Evolutionary conservation across 2,797 vertebrate genomes (phyloP).

Genomic region (Falco concolor): DNA sequence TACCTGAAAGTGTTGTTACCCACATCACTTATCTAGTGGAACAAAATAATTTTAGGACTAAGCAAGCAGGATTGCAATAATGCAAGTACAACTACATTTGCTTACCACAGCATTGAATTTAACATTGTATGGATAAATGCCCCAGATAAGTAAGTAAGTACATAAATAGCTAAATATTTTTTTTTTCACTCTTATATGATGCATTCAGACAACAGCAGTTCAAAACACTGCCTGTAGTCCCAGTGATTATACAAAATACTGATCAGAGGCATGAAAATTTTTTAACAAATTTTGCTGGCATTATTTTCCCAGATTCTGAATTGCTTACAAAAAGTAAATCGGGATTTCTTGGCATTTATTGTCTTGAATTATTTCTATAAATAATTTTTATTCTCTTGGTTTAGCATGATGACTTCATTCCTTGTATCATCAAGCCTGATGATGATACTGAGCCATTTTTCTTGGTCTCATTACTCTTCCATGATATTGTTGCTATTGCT

Average conservation of each 20-base stretch:
- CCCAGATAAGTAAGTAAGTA: neutral
- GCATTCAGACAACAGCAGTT: neutral
- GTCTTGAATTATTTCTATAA: neutral
- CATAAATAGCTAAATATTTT: neutral
- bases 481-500: neutral
- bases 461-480: neutral
- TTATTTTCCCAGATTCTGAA: neutral
- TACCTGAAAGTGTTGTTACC: neutral
- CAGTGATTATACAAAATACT: neutral
- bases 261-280: neutral
- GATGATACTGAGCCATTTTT: neutral
- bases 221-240: neutral
- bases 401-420: neutral
- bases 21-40: neutral
- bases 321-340: neutral
- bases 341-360: neutral
- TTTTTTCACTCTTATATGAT: neutral
- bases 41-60: neutral
- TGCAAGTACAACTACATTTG: neutral
- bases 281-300: neutral
- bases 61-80: neutral
- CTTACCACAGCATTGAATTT: neutral
- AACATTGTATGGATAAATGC: neutral
- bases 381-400: neutral
- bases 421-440: neutral